Evolutionary conservation across 2,113 vertebrate species (phyloP), one percentile per base, ranked within the genome.

Genomic region (Prionailurus viverrinus): DNA sequence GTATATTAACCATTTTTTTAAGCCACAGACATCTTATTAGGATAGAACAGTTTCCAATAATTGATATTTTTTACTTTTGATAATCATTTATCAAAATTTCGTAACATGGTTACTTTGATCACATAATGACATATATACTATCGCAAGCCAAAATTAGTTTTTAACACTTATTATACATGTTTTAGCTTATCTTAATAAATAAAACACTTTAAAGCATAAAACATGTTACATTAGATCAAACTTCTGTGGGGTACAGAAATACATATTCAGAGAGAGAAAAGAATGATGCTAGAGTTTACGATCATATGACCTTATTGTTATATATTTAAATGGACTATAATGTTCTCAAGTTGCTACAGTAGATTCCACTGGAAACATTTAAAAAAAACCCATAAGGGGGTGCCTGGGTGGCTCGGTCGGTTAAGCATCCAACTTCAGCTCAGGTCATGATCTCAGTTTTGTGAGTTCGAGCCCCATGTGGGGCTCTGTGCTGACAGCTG

Each of bases 251-350:
- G 3, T 33, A 65, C 0, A 63, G 19, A 65, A 88, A 51, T 10
- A 81, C 33, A 45, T 6, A 10, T 78, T 76, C 94, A 11, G 29
- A n/a, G 29, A 16, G 7, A 14, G 41, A 65, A 29, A 81, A 65
- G 18, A 76, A 31, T 7, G 29, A 2, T 19, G 13, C 2, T 10
- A 48, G 36, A 3, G 3, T 71, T 86, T 18, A 39, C 21, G 7
- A 1, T 68, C 18, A 2, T 5, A 39, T 68, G 19, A 58, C n/a
- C 7, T 14, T 4, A 25, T 12, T 39, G 31, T 0, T 7, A 2
- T 51, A 4, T 11, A 53, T 73, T 31, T 23, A 66, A 45, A 51
- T 14, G 15, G 7, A 25, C 16, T n/a, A 3, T 18, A 36, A 80
- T 1, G 41, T 13, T 33, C 63, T 25, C 7, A 27, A 74, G 16